Conservation (phyloP, 2,888 invertebrate genomes). For the Stenurella melanura region DNA sequence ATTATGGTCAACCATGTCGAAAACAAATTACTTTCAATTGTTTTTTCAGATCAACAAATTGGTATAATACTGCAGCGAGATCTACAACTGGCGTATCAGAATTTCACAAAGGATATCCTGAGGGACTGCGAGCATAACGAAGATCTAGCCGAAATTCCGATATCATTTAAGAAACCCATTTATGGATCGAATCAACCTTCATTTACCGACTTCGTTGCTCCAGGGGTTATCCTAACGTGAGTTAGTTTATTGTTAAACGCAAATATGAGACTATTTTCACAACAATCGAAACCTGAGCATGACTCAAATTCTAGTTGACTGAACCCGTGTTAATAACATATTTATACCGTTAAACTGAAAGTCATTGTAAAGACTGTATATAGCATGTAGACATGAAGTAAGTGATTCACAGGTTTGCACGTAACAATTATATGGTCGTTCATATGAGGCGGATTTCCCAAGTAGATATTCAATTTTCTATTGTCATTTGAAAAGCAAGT, state of each 20-base stretch:
- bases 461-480: too few relatives aligned
- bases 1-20: too few relatives aligned
- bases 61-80: conserved; percentile 91
- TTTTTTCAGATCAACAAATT: conserved; percentile 90
- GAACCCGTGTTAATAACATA: too few relatives aligned
- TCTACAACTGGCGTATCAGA: conserved; percentile 89
- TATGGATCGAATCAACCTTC: conserved; percentile 92
- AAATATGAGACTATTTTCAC: neutral
- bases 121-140: conserved; percentile 86
- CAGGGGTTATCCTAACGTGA: conserved; percentile 95
- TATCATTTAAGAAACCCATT: conserved; percentile 91
- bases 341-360: too few relatives aligned
- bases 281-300: neutral
- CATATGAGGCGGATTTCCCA: too few relatives aligned
- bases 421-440: too few relatives aligned
- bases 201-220: conserved; percentile 97
- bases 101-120: conserved; percentile 86
- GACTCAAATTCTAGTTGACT: conserved; percentile 4
- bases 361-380: neutral
- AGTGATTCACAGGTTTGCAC: neutral
- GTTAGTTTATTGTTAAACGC: conserved; percentile 65
- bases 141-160: conserved; percentile 90
- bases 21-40: too few relatives aligned
- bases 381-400: neutral
- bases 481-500: too few relatives aligned